Conservation (phyloP, 2,797 vertebrate species). For the Pangasius krempfi region DNA sequence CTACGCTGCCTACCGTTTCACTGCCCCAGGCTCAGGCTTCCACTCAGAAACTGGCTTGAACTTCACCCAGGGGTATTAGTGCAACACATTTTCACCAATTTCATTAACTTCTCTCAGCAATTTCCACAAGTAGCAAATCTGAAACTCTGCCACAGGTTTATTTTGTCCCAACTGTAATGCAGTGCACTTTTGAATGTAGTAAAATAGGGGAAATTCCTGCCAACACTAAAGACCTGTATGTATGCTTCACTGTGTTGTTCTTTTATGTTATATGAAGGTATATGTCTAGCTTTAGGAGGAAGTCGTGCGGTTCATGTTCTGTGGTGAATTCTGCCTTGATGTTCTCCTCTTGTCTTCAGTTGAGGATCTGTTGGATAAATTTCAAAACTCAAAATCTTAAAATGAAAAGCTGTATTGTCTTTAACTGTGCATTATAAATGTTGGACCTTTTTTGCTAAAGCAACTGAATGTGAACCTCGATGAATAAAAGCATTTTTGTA, state of each 20-base stretch:
- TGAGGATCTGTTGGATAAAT: slow-evolving; percentile 20
- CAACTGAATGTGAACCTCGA: slow-evolving; percentile 51
- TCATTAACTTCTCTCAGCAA: slow-evolving; percentile 33
- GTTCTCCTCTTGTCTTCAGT: slow-evolving; percentile 6
- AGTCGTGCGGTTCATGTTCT: slow-evolving; percentile 19
- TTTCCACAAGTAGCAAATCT: slow-evolving; percentile 13
- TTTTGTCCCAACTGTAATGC: slow-evolving; percentile 29
- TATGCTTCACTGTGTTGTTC: slow-evolving; percentile 50
- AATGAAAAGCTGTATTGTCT: slow-evolving; percentile 28
- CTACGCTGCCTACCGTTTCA: slow-evolving; percentile 92
- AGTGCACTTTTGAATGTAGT: slow-evolving; percentile 52
- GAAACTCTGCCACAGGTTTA: slow-evolving; percentile 30
- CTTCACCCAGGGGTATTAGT: slow-evolving; percentile 73
- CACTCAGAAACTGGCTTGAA: slow-evolving; percentile 70
- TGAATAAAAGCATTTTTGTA: slow-evolving; percentile 58
- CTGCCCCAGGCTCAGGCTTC: slow-evolving; percentile 72
- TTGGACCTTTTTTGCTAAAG: slow-evolving; percentile 50
- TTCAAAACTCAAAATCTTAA: slow-evolving; percentile 21
- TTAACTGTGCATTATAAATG: slow-evolving; percentile 45
- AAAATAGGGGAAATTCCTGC: slow-evolving; percentile 30
- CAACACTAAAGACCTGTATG: slow-evolving; percentile 48
- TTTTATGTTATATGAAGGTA: slow-evolving; percentile 33
- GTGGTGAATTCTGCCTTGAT: slow-evolving; percentile 27
- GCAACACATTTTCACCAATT: slow-evolving; percentile 15
- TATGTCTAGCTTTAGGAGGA: slow-evolving; percentile 31